phyloP scores from a whole-genome alignment of 2,888 invertebrate genomes.

The Melitaea athalia region DNA sequence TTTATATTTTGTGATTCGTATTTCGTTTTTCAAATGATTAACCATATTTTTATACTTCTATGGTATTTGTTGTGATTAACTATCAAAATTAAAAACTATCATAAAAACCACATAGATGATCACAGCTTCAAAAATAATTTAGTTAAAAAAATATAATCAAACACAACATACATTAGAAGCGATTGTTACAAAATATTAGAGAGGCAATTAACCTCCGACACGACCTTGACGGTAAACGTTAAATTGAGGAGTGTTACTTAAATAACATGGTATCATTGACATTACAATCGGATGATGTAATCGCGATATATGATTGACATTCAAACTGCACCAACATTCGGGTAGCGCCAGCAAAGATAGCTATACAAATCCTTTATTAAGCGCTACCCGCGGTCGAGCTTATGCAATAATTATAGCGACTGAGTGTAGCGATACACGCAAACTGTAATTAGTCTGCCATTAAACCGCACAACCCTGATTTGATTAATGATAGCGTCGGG shows the following conservation, averaged over 20 bases:
- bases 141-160: background rate
- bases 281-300: constrained; percentile 37
- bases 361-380: constrained; percentile 62
- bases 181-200: constrained; percentile 2
- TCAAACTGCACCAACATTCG: constrained; percentile 50
- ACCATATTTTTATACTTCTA: too few species aligned
- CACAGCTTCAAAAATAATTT: background rate
- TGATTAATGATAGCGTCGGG: constrained; percentile 63
- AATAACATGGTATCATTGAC: constrained; percentile 45
- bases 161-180: background rate
- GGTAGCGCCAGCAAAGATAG: constrained; percentile 49
- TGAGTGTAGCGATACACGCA: constrained; percentile 43
- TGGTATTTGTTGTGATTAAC: too few species aligned
- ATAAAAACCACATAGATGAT: background rate
- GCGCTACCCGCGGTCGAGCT: constrained; percentile 54
- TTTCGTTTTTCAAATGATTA: too few species aligned
- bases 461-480: constrained; percentile 73
- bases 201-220: constrained; percentile 25
- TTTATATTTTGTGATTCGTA: too few species aligned
- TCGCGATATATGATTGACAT: constrained; percentile 56
- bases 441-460: constrained; percentile 79
- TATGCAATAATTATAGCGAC: constrained; percentile 53
- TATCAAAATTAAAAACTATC: too few species aligned
- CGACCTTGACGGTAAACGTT: constrained; percentile 17
- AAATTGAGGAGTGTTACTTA: constrained; percentile 32